Conservation (phyloP, 2,888 invertebrate genomes). For the Tetheella fluctuosa region DNA sequence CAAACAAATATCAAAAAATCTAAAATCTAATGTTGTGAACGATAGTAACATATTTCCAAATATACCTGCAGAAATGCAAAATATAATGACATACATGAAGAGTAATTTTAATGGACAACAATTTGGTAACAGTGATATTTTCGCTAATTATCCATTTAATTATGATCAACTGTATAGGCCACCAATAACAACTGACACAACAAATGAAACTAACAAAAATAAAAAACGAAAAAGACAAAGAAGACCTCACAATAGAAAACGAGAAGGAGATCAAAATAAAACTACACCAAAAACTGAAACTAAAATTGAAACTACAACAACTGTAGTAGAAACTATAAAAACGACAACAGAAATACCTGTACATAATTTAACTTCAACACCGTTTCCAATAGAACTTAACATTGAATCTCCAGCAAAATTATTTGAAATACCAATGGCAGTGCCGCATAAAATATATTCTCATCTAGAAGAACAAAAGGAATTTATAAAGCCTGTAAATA, state of each 20-base stretch:
- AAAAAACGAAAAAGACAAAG: constrained; percentile 23
- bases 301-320: constrained; percentile 15
- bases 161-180: constrained; percentile 37
- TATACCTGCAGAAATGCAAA: constrained; percentile 34
- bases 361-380: constrained; percentile 3
- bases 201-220: constrained; percentile 14
- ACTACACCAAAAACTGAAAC: constrained; percentile 11
- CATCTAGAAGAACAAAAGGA: constrained; percentile 24
- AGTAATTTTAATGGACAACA: constrained; percentile 25
- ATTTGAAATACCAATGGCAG: constrained; percentile 28
- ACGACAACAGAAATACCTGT: not conserved
- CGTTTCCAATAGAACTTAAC: constrained; percentile 15
- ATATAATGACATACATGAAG: constrained; percentile 33
- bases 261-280: not conserved
- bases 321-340: constrained; percentile 1
- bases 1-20: constrained; percentile 29
- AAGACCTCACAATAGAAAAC: constrained; percentile 16
- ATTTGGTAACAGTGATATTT: constrained; percentile 22
- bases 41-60: constrained; percentile 29
- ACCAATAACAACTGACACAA: constrained; percentile 15
- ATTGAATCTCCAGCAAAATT: constrained; percentile 23
- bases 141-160: constrained; percentile 29
- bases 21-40: not conserved
- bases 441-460: constrained; percentile 21
- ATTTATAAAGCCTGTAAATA: constrained; percentile 24